Evolutionary conservation across 2,888 invertebrate species (phyloP).

Genomic region (Parascotia fuliginaria): DNA sequence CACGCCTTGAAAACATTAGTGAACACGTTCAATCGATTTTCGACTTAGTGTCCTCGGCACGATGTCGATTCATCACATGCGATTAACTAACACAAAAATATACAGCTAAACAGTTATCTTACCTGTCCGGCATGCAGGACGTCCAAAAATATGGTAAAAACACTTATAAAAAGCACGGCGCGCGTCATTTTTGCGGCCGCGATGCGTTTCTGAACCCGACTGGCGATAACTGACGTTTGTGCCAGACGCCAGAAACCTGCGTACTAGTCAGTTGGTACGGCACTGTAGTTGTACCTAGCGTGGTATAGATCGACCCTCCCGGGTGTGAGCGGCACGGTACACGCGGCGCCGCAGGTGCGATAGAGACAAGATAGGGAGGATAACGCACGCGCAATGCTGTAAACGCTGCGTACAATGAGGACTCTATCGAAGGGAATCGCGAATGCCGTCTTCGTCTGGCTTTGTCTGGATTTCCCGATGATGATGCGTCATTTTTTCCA

Average conservation of each 20-base stretch:
- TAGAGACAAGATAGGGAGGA: conserved; percentile 65
- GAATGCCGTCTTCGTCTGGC: conserved; percentile 79
- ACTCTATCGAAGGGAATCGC: conserved; percentile 74
- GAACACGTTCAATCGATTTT: conserved; percentile 80
- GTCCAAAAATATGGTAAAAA: conserved; percentile 86
- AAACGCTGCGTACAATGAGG: conserved; percentile 75
- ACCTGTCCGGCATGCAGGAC: conserved; percentile 86
- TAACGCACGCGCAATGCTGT: conserved; percentile 78
- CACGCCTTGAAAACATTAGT: conserved; percentile 78
- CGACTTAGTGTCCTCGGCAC: conserved; percentile 55
- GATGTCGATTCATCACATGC: conserved; percentile 21
- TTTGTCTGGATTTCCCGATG: conserved; percentile 81
- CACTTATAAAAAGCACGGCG: conserved; percentile 86
- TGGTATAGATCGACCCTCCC: conserved; percentile 84
- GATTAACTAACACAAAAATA: conserved; percentile 33
- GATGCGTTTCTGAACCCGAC: conserved; percentile 66
- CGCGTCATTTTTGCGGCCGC: conserved; percentile 87
- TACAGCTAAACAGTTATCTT: conserved; percentile 53
- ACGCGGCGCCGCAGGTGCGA: conserved; percentile 43
- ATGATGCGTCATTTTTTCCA: conserved; percentile 76
- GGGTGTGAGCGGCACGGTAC: conserved; percentile 64
- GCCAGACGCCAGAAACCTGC: conserved; percentile 79
- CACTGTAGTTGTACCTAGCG: conserved; percentile 81
- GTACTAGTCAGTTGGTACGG: conserved; percentile 75
- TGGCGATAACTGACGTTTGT: conserved; percentile 69